These are phyloP conservation scores for Linyphia triangularis DNA, from an alignment of 2,888 invertebrate species.

Conservation along the genomic window DNA sequence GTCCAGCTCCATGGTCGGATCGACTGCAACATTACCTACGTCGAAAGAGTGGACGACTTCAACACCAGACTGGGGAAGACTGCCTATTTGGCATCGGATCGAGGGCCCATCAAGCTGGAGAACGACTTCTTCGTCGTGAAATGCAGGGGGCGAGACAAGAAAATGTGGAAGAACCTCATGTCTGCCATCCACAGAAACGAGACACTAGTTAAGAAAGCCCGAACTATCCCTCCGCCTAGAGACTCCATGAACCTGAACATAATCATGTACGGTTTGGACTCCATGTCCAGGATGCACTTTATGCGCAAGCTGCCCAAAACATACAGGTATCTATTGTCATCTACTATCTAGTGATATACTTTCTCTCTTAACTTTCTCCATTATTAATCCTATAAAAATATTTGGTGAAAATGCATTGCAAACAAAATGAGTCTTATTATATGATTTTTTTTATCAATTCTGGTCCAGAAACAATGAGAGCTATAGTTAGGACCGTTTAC, in stretches of 20 bases:
- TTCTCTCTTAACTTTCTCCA: too few relatives aligned
- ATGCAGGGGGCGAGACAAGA: slow-evolving; percentile 77
- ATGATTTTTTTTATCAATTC: too few relatives aligned
- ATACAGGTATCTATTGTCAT: too few relatives aligned
- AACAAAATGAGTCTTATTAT: too few relatives aligned
- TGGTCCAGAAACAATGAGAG: too few relatives aligned
- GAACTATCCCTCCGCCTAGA: slow-evolving; percentile 82
- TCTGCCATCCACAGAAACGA: slow-evolving; percentile 83
- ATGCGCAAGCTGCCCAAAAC: slow-evolving; percentile 88
- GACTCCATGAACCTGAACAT: slow-evolving; percentile 85
- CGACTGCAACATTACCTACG: slow-evolving; percentile 49
- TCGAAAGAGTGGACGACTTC: slow-evolving; percentile 75
- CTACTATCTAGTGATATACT: too few relatives aligned
- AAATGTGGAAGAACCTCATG: slow-evolving; percentile 85
- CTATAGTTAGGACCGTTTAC: too few relatives aligned
- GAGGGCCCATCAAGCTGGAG: slow-evolving; percentile 75
- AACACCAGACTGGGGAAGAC: slow-evolving; percentile 66
- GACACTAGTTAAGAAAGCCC: slow-evolving; percentile 78
- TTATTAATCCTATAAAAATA: too few relatives aligned
- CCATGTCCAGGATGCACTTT: slow-evolving; percentile 90
- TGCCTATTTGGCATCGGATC: slow-evolving; percentile 76
- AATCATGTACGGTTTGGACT: slow-evolving; percentile 92
- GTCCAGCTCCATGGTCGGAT: slow-evolving; percentile 20
- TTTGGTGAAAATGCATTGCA: too few relatives aligned
- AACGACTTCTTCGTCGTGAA: slow-evolving; percentile 79